A percentile compares a stretch with the other conserved stretches of the same genome.
These are phyloP conservation scores for Pipa parva DNA, from an alignment of 2,113 vertebrate genomes.

Conservation along the genomic window DNA sequence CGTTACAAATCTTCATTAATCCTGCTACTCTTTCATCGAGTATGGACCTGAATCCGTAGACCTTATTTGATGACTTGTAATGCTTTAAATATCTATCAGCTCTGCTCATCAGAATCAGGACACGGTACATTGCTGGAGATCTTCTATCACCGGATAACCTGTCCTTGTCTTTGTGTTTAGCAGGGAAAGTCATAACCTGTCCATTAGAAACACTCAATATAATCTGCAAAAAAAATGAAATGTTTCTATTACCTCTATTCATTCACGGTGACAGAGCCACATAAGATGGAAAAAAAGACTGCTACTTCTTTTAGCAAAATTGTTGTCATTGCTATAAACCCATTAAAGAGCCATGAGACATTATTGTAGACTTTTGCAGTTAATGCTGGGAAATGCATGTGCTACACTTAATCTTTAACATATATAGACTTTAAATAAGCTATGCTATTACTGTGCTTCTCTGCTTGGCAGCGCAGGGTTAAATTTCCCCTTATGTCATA, in stretches of 20 bases:
- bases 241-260: slow-evolving; percentile 57
- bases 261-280: slow-evolving; percentile 52
- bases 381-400: too few species aligned
- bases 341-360: too few species aligned
- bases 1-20: slow-evolving; percentile 36
- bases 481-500: too few species aligned
- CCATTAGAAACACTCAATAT: slow-evolving; percentile 57
- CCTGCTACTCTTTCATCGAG: slow-evolving; percentile 20
- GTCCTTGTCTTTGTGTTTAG: slow-evolving; percentile 47
- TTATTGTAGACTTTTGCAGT: too few species aligned
- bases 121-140: slow-evolving; percentile 17
- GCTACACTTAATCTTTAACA: too few species aligned
- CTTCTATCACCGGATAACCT: slow-evolving; percentile 41
- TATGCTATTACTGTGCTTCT: too few species aligned
- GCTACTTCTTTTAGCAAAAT: neutral
- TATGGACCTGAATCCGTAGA: slow-evolving; percentile 24
- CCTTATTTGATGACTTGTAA: slow-evolving; percentile 37
- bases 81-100: slow-evolving; percentile 39
- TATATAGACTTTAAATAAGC: too few species aligned
- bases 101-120: slow-evolving; percentile 28
- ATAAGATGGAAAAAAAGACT: slow-evolving; percentile 10
- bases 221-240: slow-evolving; percentile 62
- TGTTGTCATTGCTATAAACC: too few species aligned
- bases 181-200: slow-evolving; percentile 47
- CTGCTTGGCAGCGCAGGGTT: too few species aligned